Conservation (phyloP, 37 sponge, comb jelly and placozoan genomes). For the Bolinopsis microptera region DNA sequence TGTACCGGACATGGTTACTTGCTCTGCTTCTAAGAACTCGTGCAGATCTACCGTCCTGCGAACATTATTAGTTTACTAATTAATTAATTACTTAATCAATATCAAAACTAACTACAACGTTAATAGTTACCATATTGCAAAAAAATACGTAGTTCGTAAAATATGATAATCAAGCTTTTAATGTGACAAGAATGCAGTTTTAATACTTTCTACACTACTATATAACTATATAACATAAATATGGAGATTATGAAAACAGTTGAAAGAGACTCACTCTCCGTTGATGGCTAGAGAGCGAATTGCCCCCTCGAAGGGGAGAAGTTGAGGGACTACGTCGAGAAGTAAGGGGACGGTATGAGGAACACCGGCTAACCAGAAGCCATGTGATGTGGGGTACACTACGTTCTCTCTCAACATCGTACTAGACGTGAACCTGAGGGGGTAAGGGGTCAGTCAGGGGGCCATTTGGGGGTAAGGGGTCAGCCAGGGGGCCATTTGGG, state of each 20-base stretch:
- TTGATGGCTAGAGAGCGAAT: conserved; percentile 37
- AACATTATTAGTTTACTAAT: too few relatives aligned
- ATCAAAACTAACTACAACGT: too few relatives aligned
- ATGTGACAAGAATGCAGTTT: too few relatives aligned
- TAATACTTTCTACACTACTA: too few relatives aligned
- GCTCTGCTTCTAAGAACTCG: background rate
- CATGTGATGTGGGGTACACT: background rate
- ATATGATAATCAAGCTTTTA: too few relatives aligned
- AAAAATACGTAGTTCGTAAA: too few relatives aligned
- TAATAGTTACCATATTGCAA: too few relatives aligned
- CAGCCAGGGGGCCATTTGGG: too few relatives aligned
- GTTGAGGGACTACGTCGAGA: conserved; percentile 23
- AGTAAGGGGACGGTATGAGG: background rate
- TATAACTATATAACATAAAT: too few relatives aligned
- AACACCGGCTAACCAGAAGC: conserved; percentile 29
- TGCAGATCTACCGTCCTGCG: conserved; percentile 29
- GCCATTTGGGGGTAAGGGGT: too few relatives aligned
- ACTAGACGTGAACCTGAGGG: conserved; percentile 28
- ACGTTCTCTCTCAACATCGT: background rate
- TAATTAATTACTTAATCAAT: too few relatives aligned
- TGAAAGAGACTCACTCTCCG: background rate
- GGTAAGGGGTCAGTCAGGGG: background rate
- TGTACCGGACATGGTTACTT: background rate
- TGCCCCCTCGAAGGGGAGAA: conserved; percentile 38
- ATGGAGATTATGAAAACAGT: too few relatives aligned